Conservation (phyloP, 1,140 invertebrate species). For the Pollicipes pollicipes region DNA sequence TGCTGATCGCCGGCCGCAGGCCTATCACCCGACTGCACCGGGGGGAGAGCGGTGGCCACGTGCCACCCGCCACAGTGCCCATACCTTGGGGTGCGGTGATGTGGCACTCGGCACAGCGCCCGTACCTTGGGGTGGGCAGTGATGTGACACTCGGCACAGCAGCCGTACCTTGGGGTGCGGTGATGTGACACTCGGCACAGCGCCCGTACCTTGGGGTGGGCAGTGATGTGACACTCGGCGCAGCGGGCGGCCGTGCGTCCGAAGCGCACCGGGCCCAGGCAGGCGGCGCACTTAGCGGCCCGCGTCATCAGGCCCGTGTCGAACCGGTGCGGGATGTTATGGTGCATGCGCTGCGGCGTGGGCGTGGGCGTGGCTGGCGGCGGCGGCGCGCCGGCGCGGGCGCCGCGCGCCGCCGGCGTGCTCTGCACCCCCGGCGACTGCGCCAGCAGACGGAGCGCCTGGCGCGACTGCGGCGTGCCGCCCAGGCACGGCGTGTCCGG, state of each 20-base stretch:
- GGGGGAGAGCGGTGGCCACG: too few species aligned
- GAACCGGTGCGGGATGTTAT: constrained; percentile 45
- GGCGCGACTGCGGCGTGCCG: not conserved
- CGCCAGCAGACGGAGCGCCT: not conserved
- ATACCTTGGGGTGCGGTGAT: too few species aligned
- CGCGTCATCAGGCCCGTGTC: constrained; percentile 37
- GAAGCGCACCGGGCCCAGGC: constrained; percentile 41
- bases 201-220: constrained; percentile 38
- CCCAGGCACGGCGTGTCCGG: not conserved
- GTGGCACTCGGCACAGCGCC: too few species aligned
- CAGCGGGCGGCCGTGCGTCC: constrained; percentile 43
- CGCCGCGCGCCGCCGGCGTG: constrained; percentile 3
- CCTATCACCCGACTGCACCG: too few species aligned
- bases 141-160: too few species aligned
- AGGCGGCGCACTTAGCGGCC: constrained; percentile 42
- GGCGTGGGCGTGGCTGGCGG: constrained; percentile 14
- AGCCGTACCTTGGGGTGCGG: too few species aligned
- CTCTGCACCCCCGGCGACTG: not conserved
- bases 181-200: too few species aligned
- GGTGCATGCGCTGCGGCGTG: constrained; percentile 39
- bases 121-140: too few species aligned
- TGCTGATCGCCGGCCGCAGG: too few species aligned
- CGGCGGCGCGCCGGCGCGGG: constrained; percentile 3
- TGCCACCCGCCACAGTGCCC: too few species aligned
- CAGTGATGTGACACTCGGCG: constrained; percentile 40